Conservation (phyloP, 2,888 invertebrate species). For the Boloria selene region DNA sequence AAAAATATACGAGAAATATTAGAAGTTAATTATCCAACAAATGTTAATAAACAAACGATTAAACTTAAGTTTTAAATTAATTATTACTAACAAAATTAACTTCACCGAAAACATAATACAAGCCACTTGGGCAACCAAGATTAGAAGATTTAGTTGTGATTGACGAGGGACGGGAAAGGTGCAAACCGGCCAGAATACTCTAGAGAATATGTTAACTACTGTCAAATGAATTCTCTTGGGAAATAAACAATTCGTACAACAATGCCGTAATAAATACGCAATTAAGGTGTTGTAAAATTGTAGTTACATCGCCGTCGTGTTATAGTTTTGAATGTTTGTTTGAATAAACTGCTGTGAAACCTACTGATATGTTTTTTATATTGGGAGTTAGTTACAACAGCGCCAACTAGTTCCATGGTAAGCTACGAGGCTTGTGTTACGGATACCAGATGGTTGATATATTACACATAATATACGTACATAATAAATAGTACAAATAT, state of each 20-base stretch:
- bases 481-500: too few relatives aligned
- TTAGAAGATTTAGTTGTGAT: slow-evolving; percentile 34
- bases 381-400: too few relatives aligned
- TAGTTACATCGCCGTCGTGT: background rate
- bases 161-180: slow-evolving; percentile 37
- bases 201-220: slow-evolving; percentile 30
- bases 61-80: slow-evolving; percentile 3
- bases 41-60: background rate
- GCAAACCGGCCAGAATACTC: slow-evolving; percentile 21
- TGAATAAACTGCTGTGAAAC: too few relatives aligned
- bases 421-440: too few relatives aligned
- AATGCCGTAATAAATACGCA: background rate
- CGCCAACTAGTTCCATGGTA: too few relatives aligned
- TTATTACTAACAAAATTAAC: slow-evolving; percentile 6
- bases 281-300: background rate
- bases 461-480: too few relatives aligned
- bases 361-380: too few relatives aligned
- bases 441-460: too few relatives aligned
- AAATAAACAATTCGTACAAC: background rate
- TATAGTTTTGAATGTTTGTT: too few relatives aligned
- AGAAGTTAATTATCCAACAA: too few relatives aligned
- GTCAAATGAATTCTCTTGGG: slow-evolving; percentile 24
- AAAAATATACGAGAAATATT: too few relatives aligned
- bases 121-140: slow-evolving; percentile 28
- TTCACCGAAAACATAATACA: slow-evolving; percentile 5